A percentile compares a stretch with the other conserved stretches of the same genome.
Conservation (phyloP, 2,888 invertebrate species). For the Periphyllus acericola region DNA sequence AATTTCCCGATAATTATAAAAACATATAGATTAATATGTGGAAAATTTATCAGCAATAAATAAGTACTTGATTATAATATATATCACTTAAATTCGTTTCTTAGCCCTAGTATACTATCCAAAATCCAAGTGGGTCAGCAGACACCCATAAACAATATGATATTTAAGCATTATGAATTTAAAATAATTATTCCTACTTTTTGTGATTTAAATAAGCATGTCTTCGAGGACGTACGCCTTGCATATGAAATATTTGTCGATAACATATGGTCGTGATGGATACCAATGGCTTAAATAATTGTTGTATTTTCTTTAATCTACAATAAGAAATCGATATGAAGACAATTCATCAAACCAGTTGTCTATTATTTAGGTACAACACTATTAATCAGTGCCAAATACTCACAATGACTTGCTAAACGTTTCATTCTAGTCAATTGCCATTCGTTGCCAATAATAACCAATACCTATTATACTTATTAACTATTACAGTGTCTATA, state of each 20-base stretch:
- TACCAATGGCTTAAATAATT: not conserved
- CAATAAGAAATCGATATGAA: slow-evolving; percentile 24
- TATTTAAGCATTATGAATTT: not conserved
- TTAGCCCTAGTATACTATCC: too few species aligned
- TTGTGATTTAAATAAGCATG: not conserved
- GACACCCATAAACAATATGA: too few species aligned
- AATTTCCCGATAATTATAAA: too few species aligned
- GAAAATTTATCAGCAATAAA: too few species aligned
- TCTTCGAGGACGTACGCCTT: not conserved
- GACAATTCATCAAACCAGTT: slow-evolving; percentile 18
- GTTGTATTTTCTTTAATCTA: slow-evolving; percentile 15
- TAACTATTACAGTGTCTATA: not conserved
- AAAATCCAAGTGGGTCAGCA: too few species aligned
- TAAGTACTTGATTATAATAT: too few species aligned
- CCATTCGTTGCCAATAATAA: not conserved
- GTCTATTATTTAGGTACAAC: not conserved
- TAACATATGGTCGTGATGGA: not conserved
- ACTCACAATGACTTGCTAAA: slow-evolving; percentile 6
- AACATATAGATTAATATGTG: too few species aligned
- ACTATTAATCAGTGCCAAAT: slow-evolving; percentile 20
- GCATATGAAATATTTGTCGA: not conserved
- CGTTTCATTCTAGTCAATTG: not conserved
- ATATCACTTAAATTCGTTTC: too few species aligned
- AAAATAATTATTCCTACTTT: not conserved
- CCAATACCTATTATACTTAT: not conserved